Percentiles rank a stretch among this genome's conserved stretches.
These are phyloP conservation scores for Onychostruthus taczanowskii DNA, from an alignment of 2,113 vertebrate genomes.

Conservation along the genomic window DNA sequence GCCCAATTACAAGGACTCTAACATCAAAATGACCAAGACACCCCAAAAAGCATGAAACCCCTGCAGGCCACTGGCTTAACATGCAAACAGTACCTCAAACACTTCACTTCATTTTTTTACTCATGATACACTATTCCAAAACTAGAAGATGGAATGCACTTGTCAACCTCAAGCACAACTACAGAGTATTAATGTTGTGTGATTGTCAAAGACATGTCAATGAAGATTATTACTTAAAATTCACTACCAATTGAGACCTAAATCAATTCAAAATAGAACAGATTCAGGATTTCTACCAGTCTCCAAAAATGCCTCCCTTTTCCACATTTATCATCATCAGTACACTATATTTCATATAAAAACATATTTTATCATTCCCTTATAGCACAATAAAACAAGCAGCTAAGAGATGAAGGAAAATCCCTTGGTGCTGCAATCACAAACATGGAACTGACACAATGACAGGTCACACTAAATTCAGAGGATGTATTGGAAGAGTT, in stretches of 20 bases:
- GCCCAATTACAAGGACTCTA: not conserved
- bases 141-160: not conserved
- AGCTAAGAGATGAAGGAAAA: not conserved
- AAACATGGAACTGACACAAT: not conserved
- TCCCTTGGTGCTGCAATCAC: not conserved
- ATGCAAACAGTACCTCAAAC: not conserved
- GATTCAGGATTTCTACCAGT: not conserved
- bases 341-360: not conserved
- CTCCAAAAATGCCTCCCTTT: not conserved
- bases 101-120: not conserved
- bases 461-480: not conserved
- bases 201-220: not conserved
- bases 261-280: not conserved
- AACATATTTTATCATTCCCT: not conserved
- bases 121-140: not conserved
- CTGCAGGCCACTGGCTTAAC: not conserved
- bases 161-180: not conserved
- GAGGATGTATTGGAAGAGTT: not conserved
- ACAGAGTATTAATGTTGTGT: not conserved
- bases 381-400: not conserved
- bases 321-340: not conserved
- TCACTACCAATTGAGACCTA: not conserved
- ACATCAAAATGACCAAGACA: not conserved
- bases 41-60: not conserved
- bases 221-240: not conserved